Conservation (phyloP, 2,113 vertebrate species). For the Rhynchomys soricoides region DNA sequence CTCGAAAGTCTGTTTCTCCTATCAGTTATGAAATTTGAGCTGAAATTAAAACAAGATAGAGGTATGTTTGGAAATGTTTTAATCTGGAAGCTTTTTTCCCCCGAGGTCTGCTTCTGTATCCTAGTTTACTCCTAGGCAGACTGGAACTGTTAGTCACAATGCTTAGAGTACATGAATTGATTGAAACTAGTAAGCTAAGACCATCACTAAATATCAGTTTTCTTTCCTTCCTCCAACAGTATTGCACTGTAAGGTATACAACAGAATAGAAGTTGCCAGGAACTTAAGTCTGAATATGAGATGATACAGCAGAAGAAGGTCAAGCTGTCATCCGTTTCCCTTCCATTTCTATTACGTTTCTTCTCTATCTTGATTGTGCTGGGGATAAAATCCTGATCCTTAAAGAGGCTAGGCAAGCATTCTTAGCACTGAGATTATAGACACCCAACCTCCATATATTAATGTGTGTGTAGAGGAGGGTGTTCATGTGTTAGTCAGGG, state of each 20-base stretch:
- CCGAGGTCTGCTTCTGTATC: neutral
- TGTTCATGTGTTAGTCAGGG: neutral
- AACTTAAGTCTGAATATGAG: neutral
- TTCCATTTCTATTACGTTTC: neutral
- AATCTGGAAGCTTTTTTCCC: conserved; percentile 25
- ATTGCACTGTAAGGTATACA: conserved; percentile 9
- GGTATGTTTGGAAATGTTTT: conserved; percentile 3
- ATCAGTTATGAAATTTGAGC: conserved; percentile 40
- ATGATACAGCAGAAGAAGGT: conserved; percentile 9
- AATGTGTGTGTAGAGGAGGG: neutral
- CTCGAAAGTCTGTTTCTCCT: neutral
- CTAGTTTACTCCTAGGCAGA: neutral
- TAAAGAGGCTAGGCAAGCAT: neutral
- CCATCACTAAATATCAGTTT: neutral
- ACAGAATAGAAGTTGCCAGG: conserved; percentile 11
- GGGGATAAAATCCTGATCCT: neutral
- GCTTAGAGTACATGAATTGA: neutral
- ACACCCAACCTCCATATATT: neutral
- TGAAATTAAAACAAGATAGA: conserved; percentile 47
- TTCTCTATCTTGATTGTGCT: neutral
- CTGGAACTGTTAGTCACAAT: neutral
- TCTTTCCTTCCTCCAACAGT: neutral
- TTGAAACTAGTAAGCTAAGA: conserved; percentile 16
- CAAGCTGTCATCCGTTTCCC: neutral
- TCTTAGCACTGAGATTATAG: neutral